Base-by-base conservation (phyloP, 2,888 invertebrate genomes). In the Stenichneumon culpator region DNA sequence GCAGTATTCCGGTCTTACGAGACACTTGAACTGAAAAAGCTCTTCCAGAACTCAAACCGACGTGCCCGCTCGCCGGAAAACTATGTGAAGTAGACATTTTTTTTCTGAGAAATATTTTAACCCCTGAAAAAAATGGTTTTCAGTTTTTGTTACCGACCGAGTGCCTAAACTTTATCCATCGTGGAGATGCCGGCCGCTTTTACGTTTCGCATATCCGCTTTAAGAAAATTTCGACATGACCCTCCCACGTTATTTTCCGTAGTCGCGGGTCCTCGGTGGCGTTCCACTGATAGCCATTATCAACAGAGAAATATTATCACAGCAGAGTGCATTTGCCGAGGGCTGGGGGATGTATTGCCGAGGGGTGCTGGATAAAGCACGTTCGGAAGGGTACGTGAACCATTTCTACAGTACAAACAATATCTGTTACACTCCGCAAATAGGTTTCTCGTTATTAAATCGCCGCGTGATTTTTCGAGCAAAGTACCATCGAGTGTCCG, bases 301-400 rank as follows among this genome's bases (percentile, higher is more conserved):
- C 28, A 11, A 60, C 57, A 25, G 47, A 73, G 16, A 60, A 60
- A 73, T 44, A 60, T 73, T 73, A 22, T 25, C 28, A 60, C 25
- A 60, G 60, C 6, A 9, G 44, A 60, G 57, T 60, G 60, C 60
- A 60, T 73, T 73, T 73, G 11, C 44, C 44, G 4, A 54, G 22
- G 54, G 22, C 6, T 22, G 54, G 2, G 19, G 22, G 7, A 54
- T 9, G 22, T 19, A 54, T 54, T 22, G 19, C 3, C 54, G 54
- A 60, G 73, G 44, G 28, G 44, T n/a, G 60, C 28, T 25, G 44
- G 47, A 73, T 44, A 14, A 22, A 54, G 54, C 22, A 50, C 16
- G 25, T 11, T 4, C 44, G 25, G 19, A 19, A 14, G 60, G 25
- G 25, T 47, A 57, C 39, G 22, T 6, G 9, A 39, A 16, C 4